Conservation (phyloP, 2,113 vertebrate genomes). For the Oreocharis arfaki region DNA sequence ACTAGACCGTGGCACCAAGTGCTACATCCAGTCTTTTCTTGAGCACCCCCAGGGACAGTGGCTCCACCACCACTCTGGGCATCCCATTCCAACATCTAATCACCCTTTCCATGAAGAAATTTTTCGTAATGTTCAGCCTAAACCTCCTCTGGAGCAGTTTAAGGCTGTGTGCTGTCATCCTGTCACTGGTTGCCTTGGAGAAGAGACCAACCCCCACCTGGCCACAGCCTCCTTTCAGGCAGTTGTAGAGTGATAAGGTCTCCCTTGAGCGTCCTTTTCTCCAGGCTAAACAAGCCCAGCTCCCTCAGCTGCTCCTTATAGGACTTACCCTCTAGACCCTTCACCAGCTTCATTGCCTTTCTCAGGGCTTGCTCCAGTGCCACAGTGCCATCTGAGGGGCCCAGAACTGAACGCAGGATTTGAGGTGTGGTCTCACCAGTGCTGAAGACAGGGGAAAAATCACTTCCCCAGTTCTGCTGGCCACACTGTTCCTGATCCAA, state of each 20-base stretch:
- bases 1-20: neutral
- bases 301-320: neutral
- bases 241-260: neutral
- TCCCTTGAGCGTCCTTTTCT: neutral
- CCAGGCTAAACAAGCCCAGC: neutral
- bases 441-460: neutral
- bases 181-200: neutral
- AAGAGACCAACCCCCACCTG: too few species aligned
- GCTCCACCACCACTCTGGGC: neutral
- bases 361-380: neutral
- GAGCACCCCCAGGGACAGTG: neutral
- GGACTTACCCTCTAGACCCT: neutral
- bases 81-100: neutral
- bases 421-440: neutral
- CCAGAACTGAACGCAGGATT: neutral
- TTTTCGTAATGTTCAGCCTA: neutral
- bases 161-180: neutral
- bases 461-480: neutral
- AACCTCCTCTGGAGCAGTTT: neutral
- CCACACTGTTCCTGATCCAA: neutral
- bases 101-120: neutral
- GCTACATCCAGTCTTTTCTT: neutral
- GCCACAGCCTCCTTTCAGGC: neutral
- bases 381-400: neutral
- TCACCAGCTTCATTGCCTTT: rapidly evolving